Conservation (phyloP, 2,888 invertebrate genomes). For the Scaptomyza flava region DNA sequence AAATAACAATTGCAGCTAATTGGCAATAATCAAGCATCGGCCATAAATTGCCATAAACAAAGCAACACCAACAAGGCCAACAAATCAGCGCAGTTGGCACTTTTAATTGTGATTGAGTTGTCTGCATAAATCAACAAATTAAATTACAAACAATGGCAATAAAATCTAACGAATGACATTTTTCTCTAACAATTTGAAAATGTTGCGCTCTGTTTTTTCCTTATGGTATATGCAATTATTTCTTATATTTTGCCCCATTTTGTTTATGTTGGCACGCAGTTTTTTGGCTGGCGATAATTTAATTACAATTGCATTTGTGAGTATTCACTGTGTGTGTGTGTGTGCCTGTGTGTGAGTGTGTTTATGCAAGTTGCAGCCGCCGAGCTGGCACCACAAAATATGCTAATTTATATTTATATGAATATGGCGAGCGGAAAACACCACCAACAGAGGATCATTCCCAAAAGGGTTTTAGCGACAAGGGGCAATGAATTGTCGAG, state of each 20-base stretch:
- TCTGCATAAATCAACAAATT: constrained; percentile 75
- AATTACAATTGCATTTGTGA: constrained; percentile 62
- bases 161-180: constrained; percentile 68
- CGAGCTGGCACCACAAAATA: constrained; percentile 77
- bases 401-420: constrained; percentile 80
- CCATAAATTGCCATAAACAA: constrained; percentile 71
- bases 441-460: constrained; percentile 27
- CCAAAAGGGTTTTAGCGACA: constrained; percentile 15
- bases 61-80: constrained; percentile 57
- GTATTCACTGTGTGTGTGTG: background rate
- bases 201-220: background rate
- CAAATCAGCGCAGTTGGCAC: constrained; percentile 66
- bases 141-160: constrained; percentile 73
- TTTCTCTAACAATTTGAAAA: constrained; percentile 11
- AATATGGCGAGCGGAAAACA: constrained; percentile 52
- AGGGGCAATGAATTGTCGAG: background rate
- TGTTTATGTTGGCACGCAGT: constrained; percentile 49
- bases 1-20: constrained; percentile 69
- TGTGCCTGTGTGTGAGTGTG: constrained; percentile 11
- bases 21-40: constrained; percentile 67
- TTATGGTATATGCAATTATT: background rate
- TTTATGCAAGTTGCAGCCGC: constrained; percentile 48
- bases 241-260: constrained; percentile 16
- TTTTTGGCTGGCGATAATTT: constrained; percentile 69
- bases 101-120: constrained; percentile 76